Conservation (phyloP, 2,888 invertebrate genomes). For the Drosophila buzzatii region DNA sequence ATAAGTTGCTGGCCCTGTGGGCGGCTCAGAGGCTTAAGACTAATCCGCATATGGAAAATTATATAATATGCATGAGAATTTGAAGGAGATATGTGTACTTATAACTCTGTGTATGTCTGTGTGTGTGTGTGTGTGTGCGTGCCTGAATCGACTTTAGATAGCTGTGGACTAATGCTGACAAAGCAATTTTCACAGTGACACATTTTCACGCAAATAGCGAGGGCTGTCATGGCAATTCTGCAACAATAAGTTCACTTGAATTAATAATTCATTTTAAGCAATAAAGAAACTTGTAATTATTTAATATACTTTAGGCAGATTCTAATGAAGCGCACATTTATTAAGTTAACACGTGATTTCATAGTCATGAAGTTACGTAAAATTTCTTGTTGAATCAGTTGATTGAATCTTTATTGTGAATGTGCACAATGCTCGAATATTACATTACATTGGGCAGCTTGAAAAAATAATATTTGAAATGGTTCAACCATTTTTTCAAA, state of each 20-base stretch:
- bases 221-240: background rate
- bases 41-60: conserved; percentile 79
- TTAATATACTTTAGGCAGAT: background rate
- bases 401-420: background rate
- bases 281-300: background rate
- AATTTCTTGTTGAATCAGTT: background rate
- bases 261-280: background rate
- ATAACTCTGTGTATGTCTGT: conserved; percentile 3
- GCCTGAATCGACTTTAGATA: conserved; percentile 36
- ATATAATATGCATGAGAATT: conserved; percentile 68
- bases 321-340: background rate
- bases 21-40: conserved; percentile 57
- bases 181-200: conserved; percentile 67
- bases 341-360: background rate
- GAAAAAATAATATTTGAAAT: background rate
- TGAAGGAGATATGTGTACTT: conserved; percentile 6
- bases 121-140: background rate
- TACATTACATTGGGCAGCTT: background rate
- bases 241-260: background rate
- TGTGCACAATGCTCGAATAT: background rate
- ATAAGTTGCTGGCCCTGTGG: conserved; percentile 49
- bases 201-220: conserved; percentile 41
- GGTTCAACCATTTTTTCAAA: too few species aligned
- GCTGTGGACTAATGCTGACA: conserved; percentile 56
- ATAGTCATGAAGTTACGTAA: background rate